Evolutionary conservation across 2,888 invertebrate species (phyloP), one percentile per base, ranked within the genome.

Genomic region (Quadroppia sp.): DNA sequence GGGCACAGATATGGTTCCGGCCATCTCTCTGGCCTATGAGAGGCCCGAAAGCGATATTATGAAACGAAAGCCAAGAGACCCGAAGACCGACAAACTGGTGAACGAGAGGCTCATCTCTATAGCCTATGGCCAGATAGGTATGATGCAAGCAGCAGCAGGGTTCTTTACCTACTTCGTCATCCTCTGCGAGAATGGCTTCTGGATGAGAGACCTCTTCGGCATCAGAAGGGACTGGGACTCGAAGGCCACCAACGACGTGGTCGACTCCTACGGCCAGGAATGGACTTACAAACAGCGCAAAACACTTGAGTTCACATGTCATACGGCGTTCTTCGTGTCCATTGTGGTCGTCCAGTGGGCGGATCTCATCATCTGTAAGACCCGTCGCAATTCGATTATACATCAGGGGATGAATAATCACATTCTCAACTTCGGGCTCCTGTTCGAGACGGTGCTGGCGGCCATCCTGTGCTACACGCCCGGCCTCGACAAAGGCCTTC

Each of bases 111-210:
- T 94, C 81, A 88, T 94, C 80, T 86, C 88, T 36, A 87, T 92
- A 80, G 89, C 91, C 0, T 94, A 93, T 80, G 90, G 90, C 9
- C 93, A 93, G 85, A 98, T 99, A 84, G 99, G 99, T 82, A 98
- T 99, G 96, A 99, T 99, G 85, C 99, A 99, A 87, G 98, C 98
- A 71, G 93, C 95, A n/a, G 98, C 97, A 78, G 99, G 98, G 42
- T 99, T 99, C 91, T 99, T 89, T 80, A 87, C 89, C 13, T 94
- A 93, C 82, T 92, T 93, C 81, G 86, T 90, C 76, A 89, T 94
- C 69, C 89, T 94, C 88, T 90, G 89, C 23, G 90, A 90, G 82
- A 87, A 91, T 80, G 94, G 94, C 0, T 94, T 94, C 82, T 45
- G 45, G 45, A 9, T 17, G 45, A 45, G 2, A 0, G 77, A 77